Evolutionary conservation across 2,113 vertebrate genomes (phyloP), one percentile per base, ranked within the genome.

Genomic region (Anoura caudifer): DNA sequence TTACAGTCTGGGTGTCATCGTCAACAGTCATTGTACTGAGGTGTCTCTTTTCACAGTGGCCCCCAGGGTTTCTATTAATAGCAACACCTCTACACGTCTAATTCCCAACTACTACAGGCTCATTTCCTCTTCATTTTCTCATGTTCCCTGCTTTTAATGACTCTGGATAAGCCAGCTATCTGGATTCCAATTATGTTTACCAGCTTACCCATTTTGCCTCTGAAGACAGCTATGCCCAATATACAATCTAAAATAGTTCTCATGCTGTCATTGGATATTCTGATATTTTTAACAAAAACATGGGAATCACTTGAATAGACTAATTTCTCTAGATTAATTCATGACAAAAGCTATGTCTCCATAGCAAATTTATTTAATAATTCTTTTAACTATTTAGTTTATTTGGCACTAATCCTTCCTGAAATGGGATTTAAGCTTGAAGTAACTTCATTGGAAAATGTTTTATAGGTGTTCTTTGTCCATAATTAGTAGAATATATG

Each of bases 161-260:
- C 24, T 87, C 75, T 43, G 75, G 28, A 36, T 84, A 89, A 80
- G 15, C 13, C 52, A 24, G 33, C 3, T 84, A 13, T 26, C 47
- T 82, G 4, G 12, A 28, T 96, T 87, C 41, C 95, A 94, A 96
- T 90, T 79, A 24, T 72, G 26, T 69, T 95, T 82, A 59, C 15
- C 20, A 91, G 36, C 20, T 16, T 90, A 70, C 43, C 26, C 31
- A 24, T 47, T 73, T 73, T 69, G 47, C 69, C 54, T 52, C 5
- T 69, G 77, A 85, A 88, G 52, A 63, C 8, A 52, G 24, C 19
- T 92, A n/a, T 43, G 8, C n/a, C 8, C 7, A 31, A 47, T 45
- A 56, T 22, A 22, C 36, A 73, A 11, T 73, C 69, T 47, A 76
- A 89, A 76, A 56, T 82, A 63, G 20, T 19, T 91, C n/a, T 59